Base-by-base conservation (phyloP, 2,888 invertebrate genomes). In the Myopa tessellatipennis region DNA sequence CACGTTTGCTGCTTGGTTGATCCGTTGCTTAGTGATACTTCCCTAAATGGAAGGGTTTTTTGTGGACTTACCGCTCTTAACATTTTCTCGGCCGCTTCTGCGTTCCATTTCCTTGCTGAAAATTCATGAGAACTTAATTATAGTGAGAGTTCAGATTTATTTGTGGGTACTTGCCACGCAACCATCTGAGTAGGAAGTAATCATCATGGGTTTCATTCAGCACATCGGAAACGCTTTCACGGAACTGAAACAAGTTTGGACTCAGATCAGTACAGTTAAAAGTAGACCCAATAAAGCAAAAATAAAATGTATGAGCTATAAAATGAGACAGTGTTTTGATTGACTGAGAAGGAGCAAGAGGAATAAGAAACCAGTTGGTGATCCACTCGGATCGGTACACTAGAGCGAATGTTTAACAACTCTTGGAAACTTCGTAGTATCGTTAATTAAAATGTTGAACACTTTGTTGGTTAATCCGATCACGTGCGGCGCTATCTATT, bases 31-130 rank as follows among this genome's bases (percentile, higher is more conserved):
- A 26, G 26, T 26, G 26, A 26, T 26, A 26, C 26, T 26, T 26
- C 26, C 26, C 26, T 26, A 26, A 26, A 26, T 26, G 26, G 26
- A 65, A 60, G 7, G 18, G 12, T 14, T 8, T 71, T 58, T 50
- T 26, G 8, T 8, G 1, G 60, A 82, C 93, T 93, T 90, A 97
- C 97, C 85, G 95, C 94, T 90, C 96, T 91, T 3, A 97, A 90
- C 97, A 97, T 97, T 90, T 95, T 95, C 88, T 97, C 97, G 0
- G 97, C 95, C n/a, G 95, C 96, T 74, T 92, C 93, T 1, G 94
- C 86, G 86, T 97, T 94, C 93, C 96, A 97, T 89, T 94, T 94
- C 85, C 97, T 91, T 4, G 97, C 97, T 88, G 60, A 68, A 82
- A 75, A 38, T 10, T 50, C n/a, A 45, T 69, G 8, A 36, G 5